phyloP scores from a whole-genome alignment of 2,888 invertebrate species.

The Smittia aterrima region DNA sequence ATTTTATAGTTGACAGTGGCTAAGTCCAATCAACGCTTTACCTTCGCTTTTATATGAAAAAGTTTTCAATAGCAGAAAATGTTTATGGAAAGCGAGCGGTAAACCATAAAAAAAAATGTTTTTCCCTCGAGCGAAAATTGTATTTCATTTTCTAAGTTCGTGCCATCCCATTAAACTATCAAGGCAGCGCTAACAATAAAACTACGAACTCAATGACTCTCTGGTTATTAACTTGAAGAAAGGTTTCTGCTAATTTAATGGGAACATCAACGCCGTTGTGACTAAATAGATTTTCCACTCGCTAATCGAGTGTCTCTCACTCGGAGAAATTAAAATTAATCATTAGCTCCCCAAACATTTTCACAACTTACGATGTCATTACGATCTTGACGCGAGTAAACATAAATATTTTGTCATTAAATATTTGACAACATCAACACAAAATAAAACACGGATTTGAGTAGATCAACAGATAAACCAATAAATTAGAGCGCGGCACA shows the following conservation, averaged over 20 bases:
- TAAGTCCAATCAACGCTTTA: background rate
- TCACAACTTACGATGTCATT: background rate
- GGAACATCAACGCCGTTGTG: background rate
- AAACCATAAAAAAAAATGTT: conserved; percentile 2
- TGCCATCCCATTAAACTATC: too few relatives aligned
- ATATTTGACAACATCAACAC: background rate
- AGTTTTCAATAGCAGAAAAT: background rate
- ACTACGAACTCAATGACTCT: too few relatives aligned
- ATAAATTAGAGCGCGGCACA: background rate
- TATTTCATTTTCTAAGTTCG: background rate
- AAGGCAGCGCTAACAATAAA: too few relatives aligned
- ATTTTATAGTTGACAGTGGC: background rate
- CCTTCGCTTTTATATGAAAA: background rate
- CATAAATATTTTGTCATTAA: background rate
- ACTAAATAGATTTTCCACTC: background rate
- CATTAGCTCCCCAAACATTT: too few relatives aligned
- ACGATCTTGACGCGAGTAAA: background rate
- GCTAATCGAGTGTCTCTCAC: background rate
- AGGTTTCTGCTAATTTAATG: too few relatives aligned
- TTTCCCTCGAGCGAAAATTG: background rate
- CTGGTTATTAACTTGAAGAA: too few relatives aligned
- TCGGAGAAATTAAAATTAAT: background rate
- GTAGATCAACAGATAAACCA: background rate
- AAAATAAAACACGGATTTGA: background rate
- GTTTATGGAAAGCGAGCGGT: background rate